Base-by-base conservation (phyloP, 1,140 invertebrate genomes). In the Periplaneta americana region DNA sequence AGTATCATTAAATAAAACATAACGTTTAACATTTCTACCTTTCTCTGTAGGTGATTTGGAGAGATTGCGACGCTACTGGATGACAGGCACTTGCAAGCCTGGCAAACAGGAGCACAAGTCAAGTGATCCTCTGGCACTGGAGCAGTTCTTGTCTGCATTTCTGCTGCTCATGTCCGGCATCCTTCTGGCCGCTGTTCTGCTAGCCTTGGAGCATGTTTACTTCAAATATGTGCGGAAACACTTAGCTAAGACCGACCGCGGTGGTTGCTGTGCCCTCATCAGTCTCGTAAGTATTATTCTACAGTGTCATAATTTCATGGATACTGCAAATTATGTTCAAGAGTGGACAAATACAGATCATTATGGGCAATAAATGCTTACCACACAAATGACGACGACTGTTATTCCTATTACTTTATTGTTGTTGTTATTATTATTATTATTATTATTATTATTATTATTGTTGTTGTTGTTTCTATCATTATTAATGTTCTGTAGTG, bases 101-200 rank as follows among this genome's bases (percentile, higher is more conserved):
- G 96, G 96, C 28, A 97, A 97, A 85, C 95, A 97, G 87, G 95
- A 97, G 85, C 93, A 96, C 85, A 96, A 96, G 87, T 95, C 94
- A 74, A 96, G 95, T 81, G 96, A 98, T 87, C 98, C 97, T 0
- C 89, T 99, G 83, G 98, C 98, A 2, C 91, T 99, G 74, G 96
- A 99, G 87, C 98, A 99, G 90, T 99, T 99, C 88, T 94, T 99
- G 85, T 98, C 96, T 37, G 98, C 98, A 28, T 99, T 99, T 87
- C 91, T 99, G 17, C 91, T 99, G 81, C 91, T 99, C 18, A 97
- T 97, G 91, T 96, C 95, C 80, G 98, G 98, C 36, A 97, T 99
- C 83, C 88, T 98, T 76, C 88, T 99, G 80, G 96, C 97, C 0
- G 93, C 95, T 0, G 84, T 97, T 11, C 91, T 99, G 74, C 91